Base-by-base conservation (phyloP, 2,797 vertebrate genomes). In the Myiotriccus ornatus region DNA sequence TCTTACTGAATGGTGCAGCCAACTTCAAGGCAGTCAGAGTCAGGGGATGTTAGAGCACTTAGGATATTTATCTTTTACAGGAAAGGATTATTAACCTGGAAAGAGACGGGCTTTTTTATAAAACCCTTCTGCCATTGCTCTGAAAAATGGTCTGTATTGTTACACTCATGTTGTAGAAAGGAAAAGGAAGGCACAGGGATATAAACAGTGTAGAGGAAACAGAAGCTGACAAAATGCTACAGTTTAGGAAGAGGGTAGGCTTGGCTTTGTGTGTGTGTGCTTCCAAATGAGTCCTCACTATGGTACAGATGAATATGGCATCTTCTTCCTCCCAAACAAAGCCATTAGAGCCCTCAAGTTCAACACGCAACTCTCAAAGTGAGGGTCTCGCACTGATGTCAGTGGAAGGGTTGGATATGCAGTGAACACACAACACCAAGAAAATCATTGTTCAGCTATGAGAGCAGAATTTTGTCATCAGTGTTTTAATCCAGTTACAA, bases 401-500 rank as follows among this genome's bases (percentile, higher is more conserved):
- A 14, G 22, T 10, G n/a, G 49, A 77, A 64, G 41, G 8, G 11
- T 25, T 84, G 41, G 57, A 24, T 43, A 27, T 64, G 35, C 44
- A 68, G 9, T 46, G 57, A 85, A 19, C 35, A 24, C 18, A 32
- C 3, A 37, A 5, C 46, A 57, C 2, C 46, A 83, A 80, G 24
- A 27, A 63, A 76, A 82, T 46, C 27, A 6, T 56, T 41, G 20
- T 32, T 77, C 68, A 78, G 22, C 22, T 75, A 32, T 10, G 14
- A 91, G 32, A 75, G 6, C 35, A 65, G 68, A 80, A 46, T 80
- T 92, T 79, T 91, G n/a, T 23, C 60, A 37, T 39, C 23, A 32
- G 10, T 60, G 32, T 82, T 95, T 95, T 89, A 77, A 74, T 64
- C 52, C 68, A 70, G 44, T 82, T 77, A 23, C 37, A 89, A 77